Evolutionary conservation across 1,140 invertebrate species (phyloP).

Genomic region (Drosophila nikananu): DNA sequence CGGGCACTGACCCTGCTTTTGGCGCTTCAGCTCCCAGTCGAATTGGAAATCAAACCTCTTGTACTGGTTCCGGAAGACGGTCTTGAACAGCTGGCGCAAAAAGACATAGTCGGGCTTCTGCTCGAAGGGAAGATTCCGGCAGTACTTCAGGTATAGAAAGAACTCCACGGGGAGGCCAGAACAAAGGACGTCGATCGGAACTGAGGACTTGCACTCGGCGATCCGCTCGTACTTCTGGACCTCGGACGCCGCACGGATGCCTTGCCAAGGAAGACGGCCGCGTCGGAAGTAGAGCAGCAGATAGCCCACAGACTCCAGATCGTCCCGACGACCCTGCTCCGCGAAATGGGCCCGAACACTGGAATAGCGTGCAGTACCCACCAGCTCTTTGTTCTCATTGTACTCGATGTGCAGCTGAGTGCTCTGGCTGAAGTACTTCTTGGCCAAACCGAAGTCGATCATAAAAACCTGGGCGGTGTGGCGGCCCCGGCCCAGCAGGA

Average conservation of each 20-base stretch:
- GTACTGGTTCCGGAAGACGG: constrained; percentile 38
- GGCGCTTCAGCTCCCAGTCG: constrained; percentile 50
- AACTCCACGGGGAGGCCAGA: constrained; percentile 97
- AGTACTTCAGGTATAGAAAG: constrained; percentile 97
- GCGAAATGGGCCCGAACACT: constrained; percentile 97
- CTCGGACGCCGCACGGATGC: constrained; percentile 94
- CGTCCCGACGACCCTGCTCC: constrained; percentile 94
- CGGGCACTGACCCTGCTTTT: not conserved
- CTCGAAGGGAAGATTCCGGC: constrained; percentile 94
- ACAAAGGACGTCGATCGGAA: constrained; percentile 94
- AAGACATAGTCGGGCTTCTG: constrained; percentile 98
- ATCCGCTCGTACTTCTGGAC: constrained; percentile 98
- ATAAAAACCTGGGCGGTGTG: constrained; percentile 96
- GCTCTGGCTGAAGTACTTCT: constrained; percentile 94
- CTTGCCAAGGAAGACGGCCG: constrained; percentile 95
- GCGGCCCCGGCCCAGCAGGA: constrained; percentile 97
- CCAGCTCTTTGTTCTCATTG: constrained; percentile 96
- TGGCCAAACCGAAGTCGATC: constrained; percentile 97
- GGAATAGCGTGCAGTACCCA: constrained; percentile 96
- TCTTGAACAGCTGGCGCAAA: constrained; percentile 69
- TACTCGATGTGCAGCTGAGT: constrained; percentile 93
- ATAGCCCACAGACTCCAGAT: constrained; percentile 97
- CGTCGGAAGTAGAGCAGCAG: constrained; percentile 96
- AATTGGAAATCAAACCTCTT: constrained; percentile 42
- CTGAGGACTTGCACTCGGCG: constrained; percentile 96